A percentile compares a stretch with the other conserved stretches of the same genome.
Evolutionary conservation across 2,797 vertebrate genomes (phyloP).

Genomic region (Todus mexicanus): DNA sequence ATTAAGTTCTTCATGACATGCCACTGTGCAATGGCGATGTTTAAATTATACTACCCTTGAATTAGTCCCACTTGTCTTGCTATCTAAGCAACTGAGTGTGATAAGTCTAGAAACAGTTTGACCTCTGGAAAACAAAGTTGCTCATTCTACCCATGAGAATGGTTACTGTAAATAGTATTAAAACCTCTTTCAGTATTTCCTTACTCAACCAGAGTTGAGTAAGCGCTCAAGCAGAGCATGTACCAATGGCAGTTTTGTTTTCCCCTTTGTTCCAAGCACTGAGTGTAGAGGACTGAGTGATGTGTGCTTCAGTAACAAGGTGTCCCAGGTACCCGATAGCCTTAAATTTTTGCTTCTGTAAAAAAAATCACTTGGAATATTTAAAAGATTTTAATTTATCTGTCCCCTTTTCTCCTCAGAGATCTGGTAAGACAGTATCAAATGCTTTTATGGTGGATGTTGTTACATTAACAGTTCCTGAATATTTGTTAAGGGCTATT

Average conservation of each 20-base stretch:
- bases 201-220: background rate
- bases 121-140: background rate
- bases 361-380: background rate
- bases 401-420: background rate
- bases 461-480: background rate
- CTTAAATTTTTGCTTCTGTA: background rate
- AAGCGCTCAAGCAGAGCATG: background rate
- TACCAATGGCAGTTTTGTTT: background rate
- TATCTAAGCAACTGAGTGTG: background rate
- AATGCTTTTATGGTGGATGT: background rate
- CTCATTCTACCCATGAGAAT: background rate
- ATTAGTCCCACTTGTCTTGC: background rate
- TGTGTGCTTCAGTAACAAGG: background rate
- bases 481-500: background rate
- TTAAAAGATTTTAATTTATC: background rate
- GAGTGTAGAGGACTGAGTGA: background rate
- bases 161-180: background rate
- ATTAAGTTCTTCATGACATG: slow-evolving; percentile 12
- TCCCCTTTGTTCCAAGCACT: background rate
- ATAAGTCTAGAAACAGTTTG: background rate
- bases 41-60: slow-evolving; percentile 1
- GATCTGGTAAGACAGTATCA: background rate
- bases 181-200: background rate
- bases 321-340: background rate
- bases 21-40: background rate